These are phyloP conservation scores for Herpailurus yagouaroundi DNA, from an alignment of 2,113 vertebrate genomes.

Conservation along the genomic window DNA sequence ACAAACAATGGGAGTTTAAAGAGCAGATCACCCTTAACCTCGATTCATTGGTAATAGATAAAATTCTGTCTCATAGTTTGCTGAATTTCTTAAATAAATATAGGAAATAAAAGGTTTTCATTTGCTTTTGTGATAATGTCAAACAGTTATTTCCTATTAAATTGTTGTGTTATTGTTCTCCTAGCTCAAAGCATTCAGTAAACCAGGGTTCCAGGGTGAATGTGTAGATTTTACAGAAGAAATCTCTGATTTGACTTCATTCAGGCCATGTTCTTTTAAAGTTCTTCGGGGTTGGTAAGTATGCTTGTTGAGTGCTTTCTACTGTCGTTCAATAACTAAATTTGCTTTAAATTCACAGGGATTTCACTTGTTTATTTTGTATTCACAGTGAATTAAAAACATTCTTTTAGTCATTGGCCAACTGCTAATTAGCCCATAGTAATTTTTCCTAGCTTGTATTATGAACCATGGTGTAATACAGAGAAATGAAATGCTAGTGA, in stretches of 20 bases:
- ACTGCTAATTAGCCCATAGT: neutral
- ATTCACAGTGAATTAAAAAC: neutral
- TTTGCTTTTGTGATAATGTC: conserved; percentile 51
- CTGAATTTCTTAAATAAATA: neutral
- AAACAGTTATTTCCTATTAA: conserved; percentile 70
- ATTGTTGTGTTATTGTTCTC: conserved; percentile 80
- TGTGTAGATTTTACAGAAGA: conserved; percentile 87
- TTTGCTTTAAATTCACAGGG: neutral
- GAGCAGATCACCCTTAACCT: neutral
- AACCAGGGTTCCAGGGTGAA: conserved; percentile 87
- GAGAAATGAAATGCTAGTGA: neutral
- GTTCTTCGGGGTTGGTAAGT: conserved; percentile 92
- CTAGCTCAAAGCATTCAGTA: conserved; percentile 90
- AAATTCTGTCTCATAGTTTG: neutral
- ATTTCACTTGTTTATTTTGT: neutral
- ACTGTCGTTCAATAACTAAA: neutral
- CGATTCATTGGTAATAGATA: neutral
- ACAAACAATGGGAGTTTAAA: neutral
- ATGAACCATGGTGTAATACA: neutral
- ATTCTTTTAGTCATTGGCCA: neutral
- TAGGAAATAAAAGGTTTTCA: neutral
- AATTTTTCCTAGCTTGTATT: neutral
- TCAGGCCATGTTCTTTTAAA: conserved; percentile 89
- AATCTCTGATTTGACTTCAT: conserved; percentile 84
- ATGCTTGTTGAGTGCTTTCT: conserved; percentile 49